Conservation (phyloP, 2,888 invertebrate genomes). For the Parthenolecanium corni region DNA sequence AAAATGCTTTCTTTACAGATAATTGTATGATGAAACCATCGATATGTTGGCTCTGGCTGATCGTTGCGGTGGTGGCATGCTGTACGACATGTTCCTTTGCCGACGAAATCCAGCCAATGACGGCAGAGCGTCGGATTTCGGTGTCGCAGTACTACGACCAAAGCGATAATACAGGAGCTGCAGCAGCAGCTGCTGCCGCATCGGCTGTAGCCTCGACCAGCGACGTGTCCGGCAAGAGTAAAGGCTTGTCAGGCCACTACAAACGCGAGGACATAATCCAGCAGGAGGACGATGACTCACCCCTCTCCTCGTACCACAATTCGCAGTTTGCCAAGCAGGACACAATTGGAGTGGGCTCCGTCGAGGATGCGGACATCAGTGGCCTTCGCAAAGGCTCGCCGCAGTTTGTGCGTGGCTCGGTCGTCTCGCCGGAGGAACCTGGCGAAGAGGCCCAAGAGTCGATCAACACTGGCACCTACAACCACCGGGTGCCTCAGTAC, state of each 20-base stretch:
- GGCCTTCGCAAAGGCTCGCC: conserved; percentile 3
- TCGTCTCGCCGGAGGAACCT: conserved; percentile 13
- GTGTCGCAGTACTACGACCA: conserved; percentile 21
- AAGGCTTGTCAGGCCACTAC: conserved; percentile 11
- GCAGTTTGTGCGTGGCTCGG: conserved; percentile 21
- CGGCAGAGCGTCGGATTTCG: conserved; percentile 22
- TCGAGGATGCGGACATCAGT: conserved; percentile 24
- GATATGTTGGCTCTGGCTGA: conserved; percentile 9
- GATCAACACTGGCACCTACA: conserved; percentile 29
- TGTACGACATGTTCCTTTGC: not conserved
- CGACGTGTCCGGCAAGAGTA: conserved; percentile 6
- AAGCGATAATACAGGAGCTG: conserved; percentile 3
- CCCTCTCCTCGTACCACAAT: not conserved
- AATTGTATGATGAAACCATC: conserved; percentile 21
- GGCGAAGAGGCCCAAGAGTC: conserved; percentile 31
- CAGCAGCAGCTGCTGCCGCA: not conserved
- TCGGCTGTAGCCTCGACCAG: not conserved
- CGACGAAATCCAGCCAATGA: conserved; percentile 15
- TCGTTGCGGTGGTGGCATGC: conserved; percentile 8
- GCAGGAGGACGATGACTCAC: conserved; percentile 11
- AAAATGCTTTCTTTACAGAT: conserved; percentile 7
- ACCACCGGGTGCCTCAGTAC: conserved; percentile 30
- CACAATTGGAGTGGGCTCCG: conserved; percentile 23
- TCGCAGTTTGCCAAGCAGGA: conserved; percentile 7
- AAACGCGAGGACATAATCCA: not conserved